A percentile compares a stretch with the other conserved stretches of the same genome.
Evolutionary conservation across 2,888 invertebrate species (phyloP).

Genomic region (Scaptomyza polygonia): DNA sequence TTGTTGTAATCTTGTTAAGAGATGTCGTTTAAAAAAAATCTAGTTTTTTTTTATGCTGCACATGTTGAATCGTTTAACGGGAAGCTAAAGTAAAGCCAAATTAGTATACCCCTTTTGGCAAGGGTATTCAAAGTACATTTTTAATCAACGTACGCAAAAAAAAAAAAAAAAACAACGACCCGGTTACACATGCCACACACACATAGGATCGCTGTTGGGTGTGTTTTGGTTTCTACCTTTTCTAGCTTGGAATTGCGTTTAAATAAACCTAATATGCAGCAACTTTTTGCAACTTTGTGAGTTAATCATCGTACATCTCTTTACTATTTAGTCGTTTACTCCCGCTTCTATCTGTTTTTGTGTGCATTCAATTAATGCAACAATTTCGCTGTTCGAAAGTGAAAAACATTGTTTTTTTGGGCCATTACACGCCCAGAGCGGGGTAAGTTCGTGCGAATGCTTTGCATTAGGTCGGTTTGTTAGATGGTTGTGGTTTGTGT

Average conservation of each 20-base stretch:
- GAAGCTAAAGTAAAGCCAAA: no score
- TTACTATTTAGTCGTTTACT: conserved; percentile 1
- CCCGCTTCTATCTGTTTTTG: not conserved
- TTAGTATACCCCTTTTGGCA: not conserved
- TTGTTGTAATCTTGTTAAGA: not conserved
- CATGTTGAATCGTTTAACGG: no score
- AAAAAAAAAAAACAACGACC: conserved; percentile 27
- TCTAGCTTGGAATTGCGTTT: conserved; percentile 24
- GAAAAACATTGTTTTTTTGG: conserved; percentile 30
- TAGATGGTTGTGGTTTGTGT: conserved; percentile 23
- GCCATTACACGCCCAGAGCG: conserved; percentile 3
- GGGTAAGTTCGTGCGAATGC: not conserved
- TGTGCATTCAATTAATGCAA: conserved; percentile 62
- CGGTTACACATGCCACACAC: conserved; percentile 28
- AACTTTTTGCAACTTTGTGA: conserved; percentile 35
- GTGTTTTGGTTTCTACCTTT: conserved; percentile 1
- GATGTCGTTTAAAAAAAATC: no score
- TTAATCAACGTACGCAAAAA: conserved; percentile 50
- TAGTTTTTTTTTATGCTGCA: not conserved
- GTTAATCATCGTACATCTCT: conserved; percentile 39
- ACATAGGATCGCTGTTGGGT: not conserved
- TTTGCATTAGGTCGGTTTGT: conserved; percentile 2
- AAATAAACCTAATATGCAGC: conserved; percentile 39
- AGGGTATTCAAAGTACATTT: conserved; percentile 38
- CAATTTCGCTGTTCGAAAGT: conserved; percentile 39